A percentile compares a stretch with the other conserved stretches of the same genome.
Evolutionary conservation across 1,140 invertebrate genomes (phyloP).

Genomic region (Antheraea mylitta): DNA sequence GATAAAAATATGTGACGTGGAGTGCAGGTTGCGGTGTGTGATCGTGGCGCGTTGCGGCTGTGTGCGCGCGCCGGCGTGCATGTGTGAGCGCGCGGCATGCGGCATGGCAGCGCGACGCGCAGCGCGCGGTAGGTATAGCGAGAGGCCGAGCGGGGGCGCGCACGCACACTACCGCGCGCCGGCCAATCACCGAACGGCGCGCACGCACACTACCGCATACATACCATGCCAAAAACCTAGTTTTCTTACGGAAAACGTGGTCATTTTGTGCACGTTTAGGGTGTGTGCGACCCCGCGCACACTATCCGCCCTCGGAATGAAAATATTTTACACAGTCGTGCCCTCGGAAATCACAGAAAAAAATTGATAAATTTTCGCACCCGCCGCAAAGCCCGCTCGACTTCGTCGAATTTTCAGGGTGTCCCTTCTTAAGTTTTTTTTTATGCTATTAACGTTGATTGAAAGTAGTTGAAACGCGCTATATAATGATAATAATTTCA

Average conservation of each 20-base stretch:
- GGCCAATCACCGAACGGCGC: slow-evolving; percentile 50
- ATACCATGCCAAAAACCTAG: slow-evolving; percentile 36
- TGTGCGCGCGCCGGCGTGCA: slow-evolving; percentile 5
- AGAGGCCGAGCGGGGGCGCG: slow-evolving; percentile 41
- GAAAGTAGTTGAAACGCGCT: slow-evolving; percentile 29
- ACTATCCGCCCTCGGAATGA: slow-evolving; percentile 18
- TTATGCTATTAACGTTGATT: slow-evolving; percentile 12
- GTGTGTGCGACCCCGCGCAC: slow-evolving; percentile 48
- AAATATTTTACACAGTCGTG: neutral
- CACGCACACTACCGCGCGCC: slow-evolving; percentile 37
- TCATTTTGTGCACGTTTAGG: slow-evolving; percentile 63
- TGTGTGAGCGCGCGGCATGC: slow-evolving; percentile 24
- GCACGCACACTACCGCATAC: slow-evolving; percentile 37
- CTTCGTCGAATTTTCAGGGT: slow-evolving; percentile 30
- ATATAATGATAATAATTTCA: slow-evolving; percentile 21
- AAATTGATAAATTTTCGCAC: slow-evolving; percentile 50
- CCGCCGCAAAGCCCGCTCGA: slow-evolving; percentile 11
- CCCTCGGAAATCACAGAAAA: slow-evolving; percentile 37
- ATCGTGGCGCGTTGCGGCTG: neutral
- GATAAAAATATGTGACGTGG: slow-evolving; percentile 22
- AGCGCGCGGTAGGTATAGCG: slow-evolving; percentile 37
- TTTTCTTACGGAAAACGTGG: slow-evolving; percentile 41
- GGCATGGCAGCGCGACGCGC: slow-evolving; percentile 22
- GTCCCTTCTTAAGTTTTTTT: slow-evolving; percentile 20
- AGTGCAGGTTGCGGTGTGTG: slow-evolving; percentile 13